Conservation (phyloP, 2,888 invertebrate genomes). For the Rambutsinella grinnellia region DNA sequence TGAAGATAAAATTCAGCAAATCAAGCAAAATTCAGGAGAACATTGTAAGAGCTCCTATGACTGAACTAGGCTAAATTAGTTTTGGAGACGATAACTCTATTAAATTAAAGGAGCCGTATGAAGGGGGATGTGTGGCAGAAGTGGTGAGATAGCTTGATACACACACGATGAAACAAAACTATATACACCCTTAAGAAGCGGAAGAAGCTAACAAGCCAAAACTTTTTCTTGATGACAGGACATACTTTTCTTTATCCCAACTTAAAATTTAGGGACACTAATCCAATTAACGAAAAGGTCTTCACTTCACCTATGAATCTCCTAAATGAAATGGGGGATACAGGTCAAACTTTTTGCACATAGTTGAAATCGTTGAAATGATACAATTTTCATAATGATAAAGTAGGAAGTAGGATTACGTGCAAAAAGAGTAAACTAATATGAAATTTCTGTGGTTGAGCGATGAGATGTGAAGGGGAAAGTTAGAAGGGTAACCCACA, state of each 20-base stretch:
- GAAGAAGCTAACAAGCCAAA: background rate
- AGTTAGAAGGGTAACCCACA: too few relatives aligned
- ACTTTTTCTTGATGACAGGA: background rate
- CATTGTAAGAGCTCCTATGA: background rate
- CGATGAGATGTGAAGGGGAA: too few relatives aligned
- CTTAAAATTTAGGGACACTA: slow-evolving; percentile 5
- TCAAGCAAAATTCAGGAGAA: background rate
- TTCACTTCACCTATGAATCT: slow-evolving; percentile 32
- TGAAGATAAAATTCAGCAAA: slow-evolving; percentile 11
- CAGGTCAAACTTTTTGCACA: too few relatives aligned
- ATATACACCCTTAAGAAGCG: background rate
- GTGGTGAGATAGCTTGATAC: background rate
- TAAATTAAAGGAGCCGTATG: too few relatives aligned
- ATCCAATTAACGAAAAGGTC: slow-evolving; percentile 50
- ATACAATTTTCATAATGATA: too few relatives aligned
- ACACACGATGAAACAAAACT: background rate
- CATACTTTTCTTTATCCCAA: background rate
- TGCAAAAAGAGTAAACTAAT: too few relatives aligned
- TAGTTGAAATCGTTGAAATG: too few relatives aligned
- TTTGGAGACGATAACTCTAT: background rate
- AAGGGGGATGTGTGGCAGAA: background rate
- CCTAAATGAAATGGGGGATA: slow-evolving; percentile 14
- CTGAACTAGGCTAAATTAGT: background rate
- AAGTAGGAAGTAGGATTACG: too few relatives aligned
- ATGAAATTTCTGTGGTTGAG: too few relatives aligned